Evolutionary conservation across 2,888 invertebrate species (phyloP).

Genomic region (Halictus ligatus): DNA sequence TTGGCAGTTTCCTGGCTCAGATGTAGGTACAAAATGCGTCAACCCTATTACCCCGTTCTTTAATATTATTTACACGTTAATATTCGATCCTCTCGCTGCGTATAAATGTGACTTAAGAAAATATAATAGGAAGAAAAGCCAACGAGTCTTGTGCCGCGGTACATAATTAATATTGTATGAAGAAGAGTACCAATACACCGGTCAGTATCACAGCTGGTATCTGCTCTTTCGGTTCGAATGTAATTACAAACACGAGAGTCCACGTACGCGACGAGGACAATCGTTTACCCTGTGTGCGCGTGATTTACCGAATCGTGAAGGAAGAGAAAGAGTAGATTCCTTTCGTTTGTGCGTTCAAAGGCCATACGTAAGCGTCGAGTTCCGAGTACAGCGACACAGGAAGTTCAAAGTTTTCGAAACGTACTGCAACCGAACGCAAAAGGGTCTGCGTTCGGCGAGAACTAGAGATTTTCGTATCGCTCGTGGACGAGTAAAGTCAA

Average conservation of each 20-base stretch:
- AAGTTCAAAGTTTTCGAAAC: constrained; percentile 79
- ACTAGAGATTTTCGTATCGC: constrained; percentile 61
- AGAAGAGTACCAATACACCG: constrained; percentile 78
- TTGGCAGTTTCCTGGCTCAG: constrained; percentile 57
- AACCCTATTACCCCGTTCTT: constrained; percentile 65
- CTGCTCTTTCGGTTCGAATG: constrained; percentile 72
- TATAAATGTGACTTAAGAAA: constrained; percentile 32
- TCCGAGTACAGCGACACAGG: constrained; percentile 80
- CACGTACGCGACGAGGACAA: constrained; percentile 30
- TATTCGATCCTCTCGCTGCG: constrained; percentile 35
- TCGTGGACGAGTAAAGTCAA: constrained; percentile 52
- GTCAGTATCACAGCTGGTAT: constrained; percentile 83
- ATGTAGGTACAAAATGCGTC: constrained; percentile 50
- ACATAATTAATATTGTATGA: constrained; percentile 56
- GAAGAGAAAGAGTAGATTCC: constrained; percentile 55
- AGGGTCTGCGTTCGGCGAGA: constrained; percentile 44
- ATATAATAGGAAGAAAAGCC: constrained; percentile 35
- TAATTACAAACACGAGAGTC: constrained; percentile 62
- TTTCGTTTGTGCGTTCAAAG: constrained; percentile 28
- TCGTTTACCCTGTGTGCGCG: constrained; percentile 40
- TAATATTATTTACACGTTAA: constrained; percentile 50
- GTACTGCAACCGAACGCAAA: constrained; percentile 74
- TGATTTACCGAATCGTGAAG: constrained; percentile 69
- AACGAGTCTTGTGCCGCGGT: constrained; percentile 41
- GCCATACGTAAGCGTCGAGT: constrained; percentile 32